Evolutionary conservation across 2,797 vertebrate species (phyloP).

Genomic region (Sebastes ruberrimus): DNA sequence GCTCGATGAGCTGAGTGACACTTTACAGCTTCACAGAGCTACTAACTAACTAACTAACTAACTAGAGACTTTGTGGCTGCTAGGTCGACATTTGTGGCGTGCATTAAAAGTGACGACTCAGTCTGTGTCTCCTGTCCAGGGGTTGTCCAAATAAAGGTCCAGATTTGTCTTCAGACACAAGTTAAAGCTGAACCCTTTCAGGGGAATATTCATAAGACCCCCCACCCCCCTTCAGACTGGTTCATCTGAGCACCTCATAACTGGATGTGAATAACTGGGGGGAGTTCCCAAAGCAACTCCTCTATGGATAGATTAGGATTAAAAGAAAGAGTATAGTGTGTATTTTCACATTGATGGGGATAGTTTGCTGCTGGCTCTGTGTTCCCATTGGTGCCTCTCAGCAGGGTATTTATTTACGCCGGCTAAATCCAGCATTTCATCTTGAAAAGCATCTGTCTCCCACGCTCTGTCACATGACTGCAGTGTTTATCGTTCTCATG

Average conservation of each 20-base stretch:
- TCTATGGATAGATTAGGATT: background rate
- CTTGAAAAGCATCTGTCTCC: constrained; percentile 76
- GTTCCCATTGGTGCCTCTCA: constrained; percentile 38
- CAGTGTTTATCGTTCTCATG: constrained; percentile 64
- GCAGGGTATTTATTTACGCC: constrained; percentile 37
- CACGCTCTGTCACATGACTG: constrained; percentile 69
- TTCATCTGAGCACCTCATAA: background rate
- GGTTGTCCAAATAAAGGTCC: background rate
- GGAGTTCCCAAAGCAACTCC: background rate
- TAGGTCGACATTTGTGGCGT: background rate
- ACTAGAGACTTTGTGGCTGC: background rate
- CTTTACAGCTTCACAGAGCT: background rate
- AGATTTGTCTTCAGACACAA: background rate
- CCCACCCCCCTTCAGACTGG: background rate
- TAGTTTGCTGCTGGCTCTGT: constrained; percentile 1
- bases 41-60: no score
- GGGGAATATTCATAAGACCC: background rate
- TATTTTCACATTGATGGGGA: background rate
- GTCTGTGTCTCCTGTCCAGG: background rate
- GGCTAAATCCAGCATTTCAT: constrained; percentile 73
- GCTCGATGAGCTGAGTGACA: background rate
- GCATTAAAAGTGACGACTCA: background rate
- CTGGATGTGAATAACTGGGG: background rate
- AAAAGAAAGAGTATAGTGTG: background rate
- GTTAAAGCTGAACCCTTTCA: background rate